Base-by-base conservation (phyloP, 2,888 invertebrate genomes). In the Orchestes rusci region DNA sequence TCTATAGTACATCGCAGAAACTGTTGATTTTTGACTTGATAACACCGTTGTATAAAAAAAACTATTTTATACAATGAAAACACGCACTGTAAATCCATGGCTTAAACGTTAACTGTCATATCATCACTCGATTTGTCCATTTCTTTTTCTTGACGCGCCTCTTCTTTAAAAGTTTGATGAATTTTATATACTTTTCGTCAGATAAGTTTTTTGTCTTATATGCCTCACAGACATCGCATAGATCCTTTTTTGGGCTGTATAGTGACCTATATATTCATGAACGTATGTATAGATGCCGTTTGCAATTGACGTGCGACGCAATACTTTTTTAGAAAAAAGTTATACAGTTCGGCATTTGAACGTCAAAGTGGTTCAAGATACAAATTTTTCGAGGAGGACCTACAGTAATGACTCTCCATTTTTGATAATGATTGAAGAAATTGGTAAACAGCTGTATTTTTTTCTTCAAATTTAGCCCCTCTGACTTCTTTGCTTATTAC, bases 1-100 rank as follows among this genome's bases (percentile, higher is more conserved):
- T 40, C 56, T 56, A 38, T 52, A 60, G 38, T 59, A 59, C 17
- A 53, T 19, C 5, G 38, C n/a, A 1, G 42, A 42, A 2, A 50
- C 52, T 13, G 43, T 48, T 2, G 46, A 32, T 39, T 43, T 38
- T 4, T 52, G 56, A 20, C 28, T 29, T 13, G 53, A 34, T 16
- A 53, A 35, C n/a, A n/a, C n/a, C n/a, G n/a, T n/a, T n/a, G n/a
- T n/a, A n/a, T n/a, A n/a, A n/a, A n/a, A n/a, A n/a, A n/a, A n/a
- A n/a, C n/a, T n/a, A n/a, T n/a, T n/a, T n/a, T n/a, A n/a, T n/a
- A n/a, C n/a, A n/a, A n/a, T n/a, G n/a, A n/a, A n/a, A n/a, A n/a
- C 10, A 53, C 52, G 12, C 51, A 43, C 19, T 56, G 45, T 10
- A 54, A n/a, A 47, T 53, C 55, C 42, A 55, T 39, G 4, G 45